Conservation (phyloP, 2,113 vertebrate genomes). For the Rhodinocichla rosea region DNA sequence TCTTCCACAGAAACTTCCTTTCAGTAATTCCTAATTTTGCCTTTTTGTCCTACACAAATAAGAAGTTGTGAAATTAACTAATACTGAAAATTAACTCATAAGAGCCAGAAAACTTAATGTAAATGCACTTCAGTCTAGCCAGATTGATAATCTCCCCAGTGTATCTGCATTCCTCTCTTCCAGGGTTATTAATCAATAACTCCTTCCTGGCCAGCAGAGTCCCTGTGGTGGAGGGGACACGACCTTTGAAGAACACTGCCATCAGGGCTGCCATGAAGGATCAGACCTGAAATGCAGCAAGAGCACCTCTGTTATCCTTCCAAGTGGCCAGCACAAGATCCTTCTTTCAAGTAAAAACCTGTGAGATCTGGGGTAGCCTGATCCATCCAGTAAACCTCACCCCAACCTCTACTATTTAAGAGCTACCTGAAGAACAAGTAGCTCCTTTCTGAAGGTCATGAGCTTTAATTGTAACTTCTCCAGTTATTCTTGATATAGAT, state of each 20-base stretch:
- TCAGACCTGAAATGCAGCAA: not conserved
- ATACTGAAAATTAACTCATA: not conserved
- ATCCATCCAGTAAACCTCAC: not conserved
- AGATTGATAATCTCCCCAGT: not conserved
- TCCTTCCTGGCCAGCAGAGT: not conserved
- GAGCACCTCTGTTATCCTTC: not conserved
- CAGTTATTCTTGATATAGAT: not conserved
- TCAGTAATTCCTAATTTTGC: not conserved
- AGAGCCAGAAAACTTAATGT: not conserved
- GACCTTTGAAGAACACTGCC: not conserved
- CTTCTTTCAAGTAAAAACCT: not conserved
- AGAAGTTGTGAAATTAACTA: not conserved
- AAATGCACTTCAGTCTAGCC: not conserved
- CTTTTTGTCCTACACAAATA: not conserved
- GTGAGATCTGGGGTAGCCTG: not conserved
- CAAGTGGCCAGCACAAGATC: not conserved
- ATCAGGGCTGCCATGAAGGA: not conserved
- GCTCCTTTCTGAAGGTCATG: not conserved
- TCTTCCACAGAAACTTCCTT: not conserved
- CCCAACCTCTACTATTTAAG: not conserved
- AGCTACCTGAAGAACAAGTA: not conserved
- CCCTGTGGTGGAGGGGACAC: not conserved
- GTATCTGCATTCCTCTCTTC: not conserved
- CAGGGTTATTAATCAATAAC: not conserved
- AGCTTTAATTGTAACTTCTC: not conserved